Conservation (phyloP, 2,113 vertebrate species). For the Tenrec ecaudatus region DNA sequence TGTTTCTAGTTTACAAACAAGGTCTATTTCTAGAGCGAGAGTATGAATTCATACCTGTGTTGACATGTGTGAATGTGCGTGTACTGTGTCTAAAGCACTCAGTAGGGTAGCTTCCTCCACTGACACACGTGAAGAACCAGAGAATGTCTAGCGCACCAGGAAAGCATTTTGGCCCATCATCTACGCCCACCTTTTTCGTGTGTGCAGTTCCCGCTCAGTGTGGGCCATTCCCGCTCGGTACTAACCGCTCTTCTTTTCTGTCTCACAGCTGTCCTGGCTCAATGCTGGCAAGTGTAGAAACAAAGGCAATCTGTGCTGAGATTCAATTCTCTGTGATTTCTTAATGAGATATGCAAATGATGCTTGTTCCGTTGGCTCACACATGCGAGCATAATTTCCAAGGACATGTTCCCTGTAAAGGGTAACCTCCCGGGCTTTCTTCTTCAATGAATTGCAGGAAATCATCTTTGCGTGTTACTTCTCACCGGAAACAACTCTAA, state of each 20-base stretch:
- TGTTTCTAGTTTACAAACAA: not conserved
- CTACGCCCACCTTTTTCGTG: not conserved
- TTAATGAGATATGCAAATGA: not conserved
- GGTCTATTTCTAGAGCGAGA: not conserved
- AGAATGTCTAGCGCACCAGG: not conserved
- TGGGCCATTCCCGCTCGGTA: not conserved
- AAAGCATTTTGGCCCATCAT: not conserved
- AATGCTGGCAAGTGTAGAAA: not conserved
- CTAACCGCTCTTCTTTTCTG: not conserved
- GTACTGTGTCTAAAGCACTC: not conserved
- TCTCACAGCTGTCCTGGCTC: not conserved
- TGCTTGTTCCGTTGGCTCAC: not conserved
- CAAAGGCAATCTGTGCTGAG: not conserved
- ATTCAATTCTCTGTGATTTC: constrained; percentile 11
- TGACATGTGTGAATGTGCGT: not conserved
- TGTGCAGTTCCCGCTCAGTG: no score
- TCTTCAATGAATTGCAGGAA: constrained; percentile 3
- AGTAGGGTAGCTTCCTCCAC: not conserved
- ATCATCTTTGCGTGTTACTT: constrained; percentile 15
- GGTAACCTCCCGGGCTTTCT: not conserved
- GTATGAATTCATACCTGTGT: no score
- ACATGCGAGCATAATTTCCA: not conserved
- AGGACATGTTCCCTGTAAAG: constrained; percentile 2
- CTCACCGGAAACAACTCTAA: not conserved
- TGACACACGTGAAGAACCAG: not conserved